phyloP scores from a whole-genome alignment of 1,140 invertebrate species.

The Listronotus bonariensis region DNA sequence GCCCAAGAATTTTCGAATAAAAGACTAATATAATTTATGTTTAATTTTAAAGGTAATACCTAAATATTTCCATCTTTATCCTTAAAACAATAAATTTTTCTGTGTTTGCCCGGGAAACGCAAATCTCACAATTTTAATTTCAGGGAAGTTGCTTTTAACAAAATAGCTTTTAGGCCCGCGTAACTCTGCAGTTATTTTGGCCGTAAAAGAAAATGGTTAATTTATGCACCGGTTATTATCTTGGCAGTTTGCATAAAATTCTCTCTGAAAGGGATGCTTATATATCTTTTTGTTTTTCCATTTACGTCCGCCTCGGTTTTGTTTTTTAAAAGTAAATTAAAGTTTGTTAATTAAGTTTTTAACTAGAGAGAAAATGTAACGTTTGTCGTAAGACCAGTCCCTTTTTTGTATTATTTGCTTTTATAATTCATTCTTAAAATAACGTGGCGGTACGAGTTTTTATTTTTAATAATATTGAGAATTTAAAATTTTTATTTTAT shows the following conservation, averaged over 20 bases:
- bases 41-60: no score
- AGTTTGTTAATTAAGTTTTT: constrained; percentile 40
- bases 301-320: constrained; percentile 34
- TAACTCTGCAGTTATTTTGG: constrained; percentile 37
- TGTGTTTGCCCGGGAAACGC: constrained; percentile 21
- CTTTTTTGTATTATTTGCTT: no score
- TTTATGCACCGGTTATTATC: constrained; percentile 42
- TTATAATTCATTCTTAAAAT: no score
- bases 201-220: constrained; percentile 40
- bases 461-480: no score
- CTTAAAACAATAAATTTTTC: constrained; percentile 35
- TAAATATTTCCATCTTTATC: constrained; percentile 26
- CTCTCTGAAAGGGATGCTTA: constrained; percentile 33
- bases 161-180: constrained; percentile 38
- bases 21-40: no score
- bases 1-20: no score
- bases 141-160: constrained; percentile 36
- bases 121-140: constrained; percentile 40
- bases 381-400: no score
- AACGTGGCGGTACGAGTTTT: no score
- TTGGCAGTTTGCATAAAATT: constrained; percentile 40
- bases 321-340: constrained; percentile 37
- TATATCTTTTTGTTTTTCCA: constrained; percentile 36
- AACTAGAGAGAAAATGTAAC: constrained; percentile 4
- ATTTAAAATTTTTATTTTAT: no score